Evolutionary conservation across 2,888 invertebrate species (phyloP).

Genomic region (Mythimna ferrago): DNA sequence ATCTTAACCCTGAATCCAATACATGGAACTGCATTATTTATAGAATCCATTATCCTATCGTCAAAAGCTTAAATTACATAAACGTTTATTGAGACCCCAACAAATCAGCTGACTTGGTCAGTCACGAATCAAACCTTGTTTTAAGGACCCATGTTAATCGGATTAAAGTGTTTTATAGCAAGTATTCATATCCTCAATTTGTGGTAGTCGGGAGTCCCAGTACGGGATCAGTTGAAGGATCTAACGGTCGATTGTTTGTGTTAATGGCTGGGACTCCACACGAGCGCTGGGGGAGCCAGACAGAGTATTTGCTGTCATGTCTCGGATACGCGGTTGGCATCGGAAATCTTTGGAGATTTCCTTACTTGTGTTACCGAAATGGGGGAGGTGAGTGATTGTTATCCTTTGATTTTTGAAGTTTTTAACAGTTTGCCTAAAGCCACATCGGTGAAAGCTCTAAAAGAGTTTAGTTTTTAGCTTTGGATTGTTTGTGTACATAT

Average conservation of each 20-base stretch:
- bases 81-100: conserved; percentile 36
- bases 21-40: conserved; percentile 38
- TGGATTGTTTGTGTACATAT: too few relatives aligned
- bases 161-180: conserved; percentile 54
- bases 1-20: conserved; percentile 20
- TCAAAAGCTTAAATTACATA: conserved; percentile 35
- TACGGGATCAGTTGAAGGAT: conserved; percentile 64
- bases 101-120: conserved; percentile 24
- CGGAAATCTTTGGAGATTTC: conserved; percentile 97
- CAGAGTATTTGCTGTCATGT: conserved; percentile 95
- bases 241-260: conserved; percentile 61
- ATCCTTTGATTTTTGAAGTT: neutral
- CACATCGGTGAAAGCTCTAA: neutral
- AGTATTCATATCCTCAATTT: conserved; percentile 77
- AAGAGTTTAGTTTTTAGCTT: too few relatives aligned
- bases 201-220: conserved; percentile 56
- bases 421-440: neutral
- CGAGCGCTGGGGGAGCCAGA: conserved; percentile 94
- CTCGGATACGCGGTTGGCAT: conserved; percentile 96
- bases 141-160: conserved; percentile 36
- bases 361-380: conserved; percentile 96
- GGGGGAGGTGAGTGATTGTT: conserved; percentile 92
- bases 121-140: conserved; percentile 33
- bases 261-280: conserved; percentile 80
- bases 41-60: conserved; percentile 63